Evolutionary conservation across 2,888 invertebrate genomes (phyloP).

Genomic region (Julus scandinavius): DNA sequence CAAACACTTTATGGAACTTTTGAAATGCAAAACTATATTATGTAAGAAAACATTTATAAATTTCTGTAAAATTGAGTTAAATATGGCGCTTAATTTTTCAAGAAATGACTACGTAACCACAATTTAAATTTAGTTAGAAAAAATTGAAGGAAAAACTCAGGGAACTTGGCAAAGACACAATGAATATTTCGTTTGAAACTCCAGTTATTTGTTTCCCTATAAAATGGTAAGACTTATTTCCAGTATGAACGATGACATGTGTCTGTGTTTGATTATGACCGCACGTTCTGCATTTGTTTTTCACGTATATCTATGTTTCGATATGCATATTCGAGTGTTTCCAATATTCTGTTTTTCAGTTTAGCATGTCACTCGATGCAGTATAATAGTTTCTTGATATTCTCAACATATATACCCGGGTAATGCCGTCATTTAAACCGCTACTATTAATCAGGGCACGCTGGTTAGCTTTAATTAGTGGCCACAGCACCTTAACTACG

Average conservation of each 20-base stretch:
- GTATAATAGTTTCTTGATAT: slow-evolving; percentile 49
- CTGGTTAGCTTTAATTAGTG: slow-evolving; percentile 42
- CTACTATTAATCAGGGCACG: slow-evolving; percentile 46
- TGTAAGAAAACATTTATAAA: neutral
- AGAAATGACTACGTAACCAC: neutral
- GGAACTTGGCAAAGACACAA: neutral
- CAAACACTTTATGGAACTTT: no score
- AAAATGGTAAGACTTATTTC: neutral
- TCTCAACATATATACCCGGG: slow-evolving; percentile 44
- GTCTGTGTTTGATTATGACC: neutral
- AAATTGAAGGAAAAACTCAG: neutral
- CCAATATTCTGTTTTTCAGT: neutral
- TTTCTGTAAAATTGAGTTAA: neutral
- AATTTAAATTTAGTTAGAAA: neutral
- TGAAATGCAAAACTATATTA: no score
- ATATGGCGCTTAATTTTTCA: neutral
- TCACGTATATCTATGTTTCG: neutral
- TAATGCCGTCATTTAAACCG: slow-evolving; percentile 48
- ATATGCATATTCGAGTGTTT: slow-evolving; percentile 22
- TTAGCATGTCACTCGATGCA: slow-evolving; percentile 3
- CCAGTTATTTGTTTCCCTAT: neutral
- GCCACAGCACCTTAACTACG: slow-evolving; percentile 44
- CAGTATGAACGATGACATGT: neutral
- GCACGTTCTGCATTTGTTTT: neutral
- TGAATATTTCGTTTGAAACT: neutral